Base-by-base conservation (phyloP, 1,140 invertebrate species). In the Diachasmimorpha longicaudata region DNA sequence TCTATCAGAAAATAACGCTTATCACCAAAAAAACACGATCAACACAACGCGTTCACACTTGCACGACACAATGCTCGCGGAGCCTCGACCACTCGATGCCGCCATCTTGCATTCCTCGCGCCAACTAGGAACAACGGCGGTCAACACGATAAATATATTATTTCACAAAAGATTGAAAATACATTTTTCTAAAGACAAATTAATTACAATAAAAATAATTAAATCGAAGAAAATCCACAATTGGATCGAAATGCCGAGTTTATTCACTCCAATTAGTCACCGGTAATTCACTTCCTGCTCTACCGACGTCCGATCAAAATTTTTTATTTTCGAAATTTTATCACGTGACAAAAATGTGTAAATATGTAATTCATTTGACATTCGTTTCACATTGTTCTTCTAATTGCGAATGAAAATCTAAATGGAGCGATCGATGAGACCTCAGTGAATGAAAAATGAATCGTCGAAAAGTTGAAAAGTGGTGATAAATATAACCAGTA, bases 351-450 rank as follows among this genome's bases (percentile, higher is more conserved):
- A 63, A 63, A 63, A 63, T 25, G 23, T 63, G 58, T 25, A 63
- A 23, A 31, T 63, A 63, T 63, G 58, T 63, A 63, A 63, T 63
- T 63, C 58, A 75, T 79, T 83, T 84, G 83, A 84, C 83, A 83
- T 84, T 84, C 82, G 81, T 84, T 84, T 84, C 77, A 82, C 83
- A 83, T 84, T 84, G 82, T 63, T 23, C 73, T 25, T 75, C 55
- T 67, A 74, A 74, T 70, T 52, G 66, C 67, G 19, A 48, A 48
- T 44, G 21, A 46, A 67, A 72, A 44, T 67, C 31, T 19, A 37
- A 70, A 42, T 39, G 44, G 16, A 55, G 31, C 21, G 8, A 8
- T 68, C 19, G 21, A 23, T 63, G 11, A 31, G 11, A 66, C 23
- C 4, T 72, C 19, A 42, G 13, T 71, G 39, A 31, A 46, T 11